Evolutionary conservation across 2,888 invertebrate genomes (phyloP), one percentile per base, ranked within the genome.

Genomic region (Drosophila ustulata): DNA sequence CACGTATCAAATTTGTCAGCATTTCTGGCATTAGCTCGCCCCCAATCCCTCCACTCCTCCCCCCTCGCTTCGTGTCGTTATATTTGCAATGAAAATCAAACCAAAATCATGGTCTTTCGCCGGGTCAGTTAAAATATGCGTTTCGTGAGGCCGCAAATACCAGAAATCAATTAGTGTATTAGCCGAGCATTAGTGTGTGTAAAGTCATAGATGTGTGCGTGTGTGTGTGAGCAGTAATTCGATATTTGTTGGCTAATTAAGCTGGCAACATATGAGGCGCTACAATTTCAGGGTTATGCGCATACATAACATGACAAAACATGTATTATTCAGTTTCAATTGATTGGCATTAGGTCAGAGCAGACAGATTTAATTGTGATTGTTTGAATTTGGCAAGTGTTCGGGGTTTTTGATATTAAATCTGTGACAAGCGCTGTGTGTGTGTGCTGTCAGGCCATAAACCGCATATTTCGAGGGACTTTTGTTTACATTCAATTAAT

Each of bases 141-240:
- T 56, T 63, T 59, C 59, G 52, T 52, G 41, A 66, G 58, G 37
- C 70, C 72, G 46, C 75, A 72, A 78, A 64, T 70, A 67, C 50
- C 70, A 47, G 61, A 73, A 79, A 79, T 79, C 78, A 75, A 78
- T 78, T 79, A 78, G 62, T 56, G 37, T 55, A 62, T 78, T 55
- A 67, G 59, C 41, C 23, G 4, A 8, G 1, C 4, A 8, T 26
- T 26, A 18, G 39, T 37, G 28, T 43, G 5, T 25, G 50, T 61
- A n/a, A 37, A 11, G n/a, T 13, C 11, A 26, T 39, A 23, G 13
- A 34, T 45, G 39, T 6, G 45, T n/a, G 28, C 25, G 26, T 55
- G 25, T 49, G 25, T 62, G 57, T 66, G 56, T 59, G n/a, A n/a
- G 51, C 23, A 46, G 71, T 71, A 68, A 66, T 47, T 56, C 9